Percentiles rank a stretch among this genome's conserved stretches.
phyloP scores from a whole-genome alignment of 2,113 vertebrate species.

The Mola mola region DNA sequence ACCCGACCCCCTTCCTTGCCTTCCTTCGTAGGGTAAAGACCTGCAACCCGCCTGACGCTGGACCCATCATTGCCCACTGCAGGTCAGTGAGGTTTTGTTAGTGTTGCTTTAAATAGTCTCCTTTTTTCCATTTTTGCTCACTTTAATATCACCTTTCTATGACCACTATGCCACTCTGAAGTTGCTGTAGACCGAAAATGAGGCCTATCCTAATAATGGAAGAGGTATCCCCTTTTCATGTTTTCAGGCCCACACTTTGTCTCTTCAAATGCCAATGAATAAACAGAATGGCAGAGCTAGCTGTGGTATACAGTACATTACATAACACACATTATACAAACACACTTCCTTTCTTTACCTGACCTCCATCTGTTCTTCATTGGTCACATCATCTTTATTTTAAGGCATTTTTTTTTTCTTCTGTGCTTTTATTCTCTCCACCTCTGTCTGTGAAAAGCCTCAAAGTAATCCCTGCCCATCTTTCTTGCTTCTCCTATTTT shows the following conservation, averaged over 20 bases:
- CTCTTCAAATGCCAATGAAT: constrained; percentile 6
- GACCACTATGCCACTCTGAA: background rate
- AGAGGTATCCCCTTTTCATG: constrained; percentile 5
- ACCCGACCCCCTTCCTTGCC: constrained; percentile 96
- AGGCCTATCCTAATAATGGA: constrained; percentile 8
- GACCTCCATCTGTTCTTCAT: constrained; percentile 25
- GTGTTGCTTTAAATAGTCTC: background rate
- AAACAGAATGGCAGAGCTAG: constrained; percentile 15
- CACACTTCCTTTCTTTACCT: constrained; percentile 32
- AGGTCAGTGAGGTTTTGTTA: constrained; percentile 80
- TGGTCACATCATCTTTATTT: constrained; percentile 56
- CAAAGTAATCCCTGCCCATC: constrained; percentile 65
- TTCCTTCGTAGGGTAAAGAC: constrained; percentile 96
- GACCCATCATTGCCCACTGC: constrained; percentile 97
- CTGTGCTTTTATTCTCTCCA: constrained; percentile 37
- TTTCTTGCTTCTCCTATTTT: constrained; percentile 49
- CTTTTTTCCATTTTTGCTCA: no score
- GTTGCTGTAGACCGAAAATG: background rate
- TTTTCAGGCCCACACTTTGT: background rate
- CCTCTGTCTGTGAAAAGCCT: constrained; percentile 52
- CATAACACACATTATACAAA: constrained; percentile 51
- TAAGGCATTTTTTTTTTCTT: constrained; percentile 37
- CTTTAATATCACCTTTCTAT: no score
- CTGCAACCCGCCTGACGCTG: constrained; percentile 94
- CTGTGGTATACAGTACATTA: constrained; percentile 28